phyloP scores from a whole-genome alignment of 2,113 vertebrate species.

The Sorex fumeus region DNA sequence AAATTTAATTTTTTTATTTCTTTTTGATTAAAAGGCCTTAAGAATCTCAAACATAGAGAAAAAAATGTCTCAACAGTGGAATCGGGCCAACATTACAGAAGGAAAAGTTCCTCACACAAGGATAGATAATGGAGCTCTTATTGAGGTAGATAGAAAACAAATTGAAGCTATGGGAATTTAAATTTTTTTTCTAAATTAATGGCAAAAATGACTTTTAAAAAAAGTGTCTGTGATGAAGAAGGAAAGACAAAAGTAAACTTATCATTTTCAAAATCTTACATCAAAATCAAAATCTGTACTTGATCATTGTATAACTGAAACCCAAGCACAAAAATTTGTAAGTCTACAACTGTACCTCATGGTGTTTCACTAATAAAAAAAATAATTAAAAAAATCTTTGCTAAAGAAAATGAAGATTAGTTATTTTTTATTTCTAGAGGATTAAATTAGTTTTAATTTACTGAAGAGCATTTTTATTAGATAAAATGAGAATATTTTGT shows the following conservation, averaged over 20 bases:
- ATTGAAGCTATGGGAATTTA: not conserved
- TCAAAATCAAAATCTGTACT: not conserved
- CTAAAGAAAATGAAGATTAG: slow-evolving; percentile 35
- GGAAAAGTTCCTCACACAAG: slow-evolving; percentile 90
- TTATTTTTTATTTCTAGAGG: slow-evolving; percentile 27
- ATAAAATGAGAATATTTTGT: not conserved
- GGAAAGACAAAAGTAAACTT: slow-evolving; percentile 23
- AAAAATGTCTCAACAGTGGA: slow-evolving; percentile 85
- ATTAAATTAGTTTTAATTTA: slow-evolving; percentile 45
- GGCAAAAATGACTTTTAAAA: slow-evolving; percentile 51
- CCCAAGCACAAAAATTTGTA: too few species aligned
- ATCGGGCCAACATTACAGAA: slow-evolving; percentile 83
- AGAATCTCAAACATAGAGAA: slow-evolving; percentile 80
- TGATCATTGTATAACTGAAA: too few species aligned
- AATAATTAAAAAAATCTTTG: slow-evolving; percentile 56
- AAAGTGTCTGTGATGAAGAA: slow-evolving; percentile 13
- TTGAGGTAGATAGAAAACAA: slow-evolving; percentile 88
- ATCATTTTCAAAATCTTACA: not conserved
- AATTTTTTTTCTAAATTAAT: slow-evolving; percentile 7
- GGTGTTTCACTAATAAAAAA: too few species aligned
- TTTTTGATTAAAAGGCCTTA: slow-evolving; percentile 84
- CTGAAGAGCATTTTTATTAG: slow-evolving; percentile 31
- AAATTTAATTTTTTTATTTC: slow-evolving; percentile 69
- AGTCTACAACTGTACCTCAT: too few species aligned
- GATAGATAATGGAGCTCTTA: slow-evolving; percentile 89